Evolutionary conservation across 2,113 vertebrate species (phyloP).

Genomic region (Cyanoderma ruficeps): DNA sequence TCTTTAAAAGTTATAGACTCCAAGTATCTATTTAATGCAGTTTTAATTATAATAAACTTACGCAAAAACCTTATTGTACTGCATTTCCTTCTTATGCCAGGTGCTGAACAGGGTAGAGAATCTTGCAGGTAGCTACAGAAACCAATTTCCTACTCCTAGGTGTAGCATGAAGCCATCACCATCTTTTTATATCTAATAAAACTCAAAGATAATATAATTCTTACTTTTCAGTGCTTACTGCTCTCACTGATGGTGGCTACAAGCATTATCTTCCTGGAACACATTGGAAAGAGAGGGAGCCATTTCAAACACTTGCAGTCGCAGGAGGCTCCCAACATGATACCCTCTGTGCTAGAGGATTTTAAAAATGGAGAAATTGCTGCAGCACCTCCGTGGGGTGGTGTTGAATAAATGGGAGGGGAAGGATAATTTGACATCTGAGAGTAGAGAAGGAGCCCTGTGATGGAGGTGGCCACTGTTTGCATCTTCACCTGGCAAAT

Average conservation of each 20-base stretch:
- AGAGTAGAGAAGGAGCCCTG: background rate
- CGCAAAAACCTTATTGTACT: background rate
- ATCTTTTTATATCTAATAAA: background rate
- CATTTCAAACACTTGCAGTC: background rate
- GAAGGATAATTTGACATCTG: background rate
- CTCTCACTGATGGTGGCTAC: background rate
- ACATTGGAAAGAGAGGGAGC: background rate
- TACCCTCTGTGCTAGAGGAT: background rate
- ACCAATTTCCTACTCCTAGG: background rate
- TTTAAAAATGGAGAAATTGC: background rate
- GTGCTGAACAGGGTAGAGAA: background rate
- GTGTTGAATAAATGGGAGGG: background rate
- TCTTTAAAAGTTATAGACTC: background rate
- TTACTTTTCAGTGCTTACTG: background rate
- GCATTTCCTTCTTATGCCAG: background rate
- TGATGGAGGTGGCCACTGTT: rapidly evolving
- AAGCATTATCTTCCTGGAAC: background rate
- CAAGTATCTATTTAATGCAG: background rate
- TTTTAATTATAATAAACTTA: background rate
- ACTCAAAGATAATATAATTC: background rate
- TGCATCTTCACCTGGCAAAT: background rate
- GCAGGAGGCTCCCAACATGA: background rate
- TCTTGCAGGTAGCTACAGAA: background rate
- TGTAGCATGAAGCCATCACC: background rate
- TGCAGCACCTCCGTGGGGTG: background rate